Conservation (phyloP, 2,113 vertebrate species). For the Scalopus aquaticus region DNA sequence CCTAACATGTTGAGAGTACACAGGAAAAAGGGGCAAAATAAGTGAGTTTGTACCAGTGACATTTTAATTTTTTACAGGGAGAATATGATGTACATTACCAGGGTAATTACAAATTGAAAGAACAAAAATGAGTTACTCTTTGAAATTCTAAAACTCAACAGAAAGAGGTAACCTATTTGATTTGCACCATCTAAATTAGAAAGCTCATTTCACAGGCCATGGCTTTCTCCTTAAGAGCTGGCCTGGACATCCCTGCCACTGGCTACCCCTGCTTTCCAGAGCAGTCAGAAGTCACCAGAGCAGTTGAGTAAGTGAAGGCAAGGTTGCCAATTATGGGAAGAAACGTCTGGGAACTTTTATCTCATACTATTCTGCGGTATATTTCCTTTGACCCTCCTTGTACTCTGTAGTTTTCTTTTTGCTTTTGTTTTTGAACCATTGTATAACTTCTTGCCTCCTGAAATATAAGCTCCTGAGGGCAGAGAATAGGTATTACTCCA, state of each 20-base stretch:
- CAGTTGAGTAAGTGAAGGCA: neutral
- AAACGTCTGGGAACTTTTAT: neutral
- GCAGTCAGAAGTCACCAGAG: neutral
- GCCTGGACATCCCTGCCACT: neutral
- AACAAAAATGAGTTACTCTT: neutral
- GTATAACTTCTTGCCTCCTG: neutral
- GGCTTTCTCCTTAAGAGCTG: neutral
- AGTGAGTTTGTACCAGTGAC: neutral
- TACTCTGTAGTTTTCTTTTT: neutral
- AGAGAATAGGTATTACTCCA: neutral
- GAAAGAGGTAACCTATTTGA: neutral
- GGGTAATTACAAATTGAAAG: slow-evolving; percentile 3
- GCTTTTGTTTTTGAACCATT: neutral
- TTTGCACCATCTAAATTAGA: neutral
- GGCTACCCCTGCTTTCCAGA: neutral
- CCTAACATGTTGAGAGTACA: neutral
- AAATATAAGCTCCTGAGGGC: neutral
- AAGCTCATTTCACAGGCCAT: neutral
- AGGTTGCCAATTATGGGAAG: neutral
- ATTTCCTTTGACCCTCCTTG: neutral
- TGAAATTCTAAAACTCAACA: neutral
- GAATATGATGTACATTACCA: neutral
- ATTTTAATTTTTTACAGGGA: neutral
- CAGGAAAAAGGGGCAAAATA: neutral
- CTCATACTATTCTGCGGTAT: neutral